These are phyloP conservation scores for Cyclura pinguis DNA, from an alignment of 2,797 vertebrate species.

Conservation along the genomic window DNA sequence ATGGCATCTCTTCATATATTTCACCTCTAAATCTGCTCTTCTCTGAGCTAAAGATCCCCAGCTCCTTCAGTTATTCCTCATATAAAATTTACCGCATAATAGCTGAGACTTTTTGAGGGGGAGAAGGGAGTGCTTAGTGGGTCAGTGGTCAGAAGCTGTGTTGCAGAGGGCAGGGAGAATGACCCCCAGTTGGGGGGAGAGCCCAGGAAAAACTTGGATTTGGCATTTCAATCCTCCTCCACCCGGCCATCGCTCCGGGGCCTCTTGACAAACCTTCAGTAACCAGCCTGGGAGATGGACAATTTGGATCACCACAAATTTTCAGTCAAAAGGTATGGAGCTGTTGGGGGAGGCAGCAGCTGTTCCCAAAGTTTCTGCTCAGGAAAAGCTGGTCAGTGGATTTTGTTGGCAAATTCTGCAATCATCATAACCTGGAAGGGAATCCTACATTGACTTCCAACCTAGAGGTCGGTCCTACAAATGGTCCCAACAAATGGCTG, in stretches of 20 bases:
- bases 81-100: neutral
- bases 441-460: neutral
- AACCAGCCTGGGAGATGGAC: neutral
- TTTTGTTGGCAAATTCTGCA: neutral
- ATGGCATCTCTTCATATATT: no score
- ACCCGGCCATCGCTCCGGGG: no score
- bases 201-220: neutral
- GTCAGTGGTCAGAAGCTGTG: neutral
- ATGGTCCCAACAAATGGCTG: neutral
- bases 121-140: neutral
- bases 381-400: no score
- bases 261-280: neutral
- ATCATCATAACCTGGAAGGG: neutral
- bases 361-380: neutral
- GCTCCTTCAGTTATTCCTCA: no score
- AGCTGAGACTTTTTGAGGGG: neutral
- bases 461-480: neutral
- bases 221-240: no score
- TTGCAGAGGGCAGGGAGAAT: neutral
- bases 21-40: no score
- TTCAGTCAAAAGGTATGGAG: neutral
- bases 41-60: no score
- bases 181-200: neutral
- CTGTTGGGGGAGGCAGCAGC: neutral
- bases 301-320: neutral